Percentiles rank a stretch among this genome's conserved stretches.
Conservation (phyloP, 2,888 invertebrate genomes). For the Helleia helle region DNA sequence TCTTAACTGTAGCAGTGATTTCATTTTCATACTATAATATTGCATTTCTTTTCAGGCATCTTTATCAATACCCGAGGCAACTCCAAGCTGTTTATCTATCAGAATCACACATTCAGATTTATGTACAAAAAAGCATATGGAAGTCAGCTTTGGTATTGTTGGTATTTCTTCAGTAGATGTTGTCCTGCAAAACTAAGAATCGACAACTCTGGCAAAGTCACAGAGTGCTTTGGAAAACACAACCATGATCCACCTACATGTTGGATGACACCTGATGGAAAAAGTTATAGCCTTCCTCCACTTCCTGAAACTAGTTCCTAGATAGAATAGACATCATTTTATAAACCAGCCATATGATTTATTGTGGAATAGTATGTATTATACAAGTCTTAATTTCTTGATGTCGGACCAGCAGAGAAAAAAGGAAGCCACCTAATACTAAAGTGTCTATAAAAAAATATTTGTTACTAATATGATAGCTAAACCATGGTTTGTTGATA, state of each 20-base stretch:
- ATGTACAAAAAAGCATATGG: slow-evolving; percentile 70
- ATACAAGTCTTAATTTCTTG: too few species aligned
- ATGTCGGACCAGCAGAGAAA: too few species aligned
- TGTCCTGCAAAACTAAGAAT: slow-evolving; percentile 63
- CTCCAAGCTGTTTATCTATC: slow-evolving; percentile 64
- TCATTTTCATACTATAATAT: slow-evolving; percentile 12
- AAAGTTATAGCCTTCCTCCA: slow-evolving; percentile 58
- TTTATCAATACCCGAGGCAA: slow-evolving; percentile 68
- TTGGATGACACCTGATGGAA: slow-evolving; percentile 68
- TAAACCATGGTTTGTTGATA: too few species aligned
- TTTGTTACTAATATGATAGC: too few species aligned
- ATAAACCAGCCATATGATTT: not conserved
- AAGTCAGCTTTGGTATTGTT: slow-evolving; percentile 68
- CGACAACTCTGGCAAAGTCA: slow-evolving; percentile 59
- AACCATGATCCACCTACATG: slow-evolving; percentile 66
- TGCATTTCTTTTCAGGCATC: slow-evolving; percentile 51
- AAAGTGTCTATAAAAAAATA: too few species aligned
- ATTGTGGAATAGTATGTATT: too few species aligned
- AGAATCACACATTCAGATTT: slow-evolving; percentile 66
- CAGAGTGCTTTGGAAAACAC: slow-evolving; percentile 60
- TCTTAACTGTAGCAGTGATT: too few species aligned
- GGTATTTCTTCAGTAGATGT: slow-evolving; percentile 67
- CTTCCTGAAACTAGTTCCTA: slow-evolving; percentile 43
- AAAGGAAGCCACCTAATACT: too few species aligned
- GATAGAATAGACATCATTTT: slow-evolving; percentile 11